Evolutionary conservation across 1,140 invertebrate species (phyloP), one percentile per base, ranked within the genome.

Genomic region (Cephus cinctus): DNA sequence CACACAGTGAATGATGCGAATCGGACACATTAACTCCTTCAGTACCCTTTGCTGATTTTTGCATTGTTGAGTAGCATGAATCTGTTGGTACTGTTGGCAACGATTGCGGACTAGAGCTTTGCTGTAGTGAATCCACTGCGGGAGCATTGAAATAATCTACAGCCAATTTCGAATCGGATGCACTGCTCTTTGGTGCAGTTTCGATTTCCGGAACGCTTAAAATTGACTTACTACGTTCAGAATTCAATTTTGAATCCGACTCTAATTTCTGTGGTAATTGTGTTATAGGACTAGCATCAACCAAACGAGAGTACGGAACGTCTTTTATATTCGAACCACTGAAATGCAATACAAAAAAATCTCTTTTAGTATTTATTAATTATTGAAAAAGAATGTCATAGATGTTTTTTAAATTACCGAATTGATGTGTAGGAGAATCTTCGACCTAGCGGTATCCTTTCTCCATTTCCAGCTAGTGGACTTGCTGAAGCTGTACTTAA

Each of bases 141-240:
- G 65, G 61, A 11, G 69, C 69, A 6, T 73, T 72, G 65, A 85
- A 84, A 67, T 82, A 81, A 57, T 88, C 85, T 0, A 86, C 84
- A 3, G 89, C 87, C 36, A 92, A 69, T 71, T 88, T 88, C 0
- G 89, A 92, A 73, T 92, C 89, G 0, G 89, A 91, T 3, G 86
- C 83, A 63, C 88, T 90, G 49, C 80, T 83, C 52, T 83, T 84
- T 2, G 82, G 82, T 1, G 69, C 61, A n/a, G 56, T 57, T 21
- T 81, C 80, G 4, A 73, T 74, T 39, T 80, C 78, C 4, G 80
- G 79, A 11, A 79, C 77, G 48, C 69, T 79, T 2, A 83, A 60
- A 23, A 79, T 80, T 2, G 75, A 86, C 81, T 80, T 87, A 61
- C 81, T 84, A 57, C 79, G 78, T 75, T 83, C 74, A 43, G 80